Conservation (phyloP, 2,888 invertebrate species). For the Temnothorax unifasciatus region DNA sequence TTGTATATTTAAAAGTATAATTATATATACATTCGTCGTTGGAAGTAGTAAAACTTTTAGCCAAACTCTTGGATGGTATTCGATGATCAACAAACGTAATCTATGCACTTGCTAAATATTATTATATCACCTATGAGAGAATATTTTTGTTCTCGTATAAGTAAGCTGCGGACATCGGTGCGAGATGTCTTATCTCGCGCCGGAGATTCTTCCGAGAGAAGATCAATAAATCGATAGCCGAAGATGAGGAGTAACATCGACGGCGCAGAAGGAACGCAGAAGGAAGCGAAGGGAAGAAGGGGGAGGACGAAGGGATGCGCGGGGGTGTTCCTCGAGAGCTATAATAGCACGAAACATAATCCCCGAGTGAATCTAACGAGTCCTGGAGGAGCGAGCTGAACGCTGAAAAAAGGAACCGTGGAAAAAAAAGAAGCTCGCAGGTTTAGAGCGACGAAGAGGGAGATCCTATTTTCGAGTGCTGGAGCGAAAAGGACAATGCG, state of each 20-base stretch:
- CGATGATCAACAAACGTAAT: neutral
- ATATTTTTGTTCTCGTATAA: conserved; percentile 23
- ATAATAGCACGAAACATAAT: conserved; percentile 82
- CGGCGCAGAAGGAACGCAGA: conserved; percentile 44
- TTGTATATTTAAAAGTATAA: neutral
- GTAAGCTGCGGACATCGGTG: conserved; percentile 12
- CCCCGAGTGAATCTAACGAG: conserved; percentile 80
- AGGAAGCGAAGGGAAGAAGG: neutral
- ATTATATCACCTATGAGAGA: neutral
- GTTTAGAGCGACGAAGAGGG: conserved; percentile 32
- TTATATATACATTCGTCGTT: neutral
- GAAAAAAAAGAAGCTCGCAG: conserved; percentile 38
- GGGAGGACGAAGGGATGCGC: conserved; percentile 51
- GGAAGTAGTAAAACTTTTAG: too few relatives aligned
- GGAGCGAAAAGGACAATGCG: conserved; percentile 20
- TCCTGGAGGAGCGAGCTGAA: conserved; percentile 65
- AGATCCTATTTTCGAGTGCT: conserved; percentile 48
- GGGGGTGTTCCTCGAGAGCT: conserved; percentile 71
- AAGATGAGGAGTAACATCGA: conserved; percentile 48
- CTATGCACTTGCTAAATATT: neutral
- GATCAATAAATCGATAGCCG: conserved; percentile 58
- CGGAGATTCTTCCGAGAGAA: conserved; percentile 34
- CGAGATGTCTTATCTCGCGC: conserved; percentile 37
- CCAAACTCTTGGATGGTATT: neutral
- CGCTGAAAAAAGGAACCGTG: conserved; percentile 46